Evolutionary conservation across 2,888 invertebrate genomes (phyloP).

Genomic region (Euphydryas editha): DNA sequence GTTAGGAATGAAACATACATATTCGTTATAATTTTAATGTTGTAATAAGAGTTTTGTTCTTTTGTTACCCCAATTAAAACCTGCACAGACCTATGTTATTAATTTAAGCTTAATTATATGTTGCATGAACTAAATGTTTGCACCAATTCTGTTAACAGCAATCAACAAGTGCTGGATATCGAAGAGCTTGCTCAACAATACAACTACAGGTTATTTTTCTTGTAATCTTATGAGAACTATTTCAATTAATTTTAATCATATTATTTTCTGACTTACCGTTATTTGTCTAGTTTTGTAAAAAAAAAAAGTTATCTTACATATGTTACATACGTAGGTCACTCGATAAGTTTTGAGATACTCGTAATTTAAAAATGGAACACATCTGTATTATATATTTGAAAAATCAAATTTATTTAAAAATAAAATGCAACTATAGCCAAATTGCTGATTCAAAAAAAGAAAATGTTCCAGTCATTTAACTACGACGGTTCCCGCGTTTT

Average conservation of each 20-base stretch:
- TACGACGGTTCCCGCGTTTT: no score
- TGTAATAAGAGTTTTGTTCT: conserved; percentile 3
- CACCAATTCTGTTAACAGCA: conserved; percentile 45
- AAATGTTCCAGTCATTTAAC: no score
- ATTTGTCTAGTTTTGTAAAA: no score
- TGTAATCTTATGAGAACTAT: conserved; percentile 13
- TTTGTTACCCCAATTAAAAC: neutral
- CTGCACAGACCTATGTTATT: conserved; percentile 18
- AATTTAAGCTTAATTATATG: conserved; percentile 26
- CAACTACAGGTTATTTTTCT: conserved; percentile 40
- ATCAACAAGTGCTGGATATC: conserved; percentile 24
- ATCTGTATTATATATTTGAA: no score
- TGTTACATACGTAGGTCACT: no score
- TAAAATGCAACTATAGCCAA: no score
- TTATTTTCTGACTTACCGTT: neutral
- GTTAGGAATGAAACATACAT: conserved; percentile 5
- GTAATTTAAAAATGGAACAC: no score
- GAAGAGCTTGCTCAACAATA: conserved; percentile 23
- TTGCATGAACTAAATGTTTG: conserved; percentile 41
- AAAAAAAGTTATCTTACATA: no score
- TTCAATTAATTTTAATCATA: neutral
- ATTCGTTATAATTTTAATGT: neutral
- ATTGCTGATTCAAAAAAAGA: no score
- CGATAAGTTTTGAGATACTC: no score
- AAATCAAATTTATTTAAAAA: no score